Base-by-base conservation (phyloP, 2,888 invertebrate genomes). In the Yponomeuta malinellus region DNA sequence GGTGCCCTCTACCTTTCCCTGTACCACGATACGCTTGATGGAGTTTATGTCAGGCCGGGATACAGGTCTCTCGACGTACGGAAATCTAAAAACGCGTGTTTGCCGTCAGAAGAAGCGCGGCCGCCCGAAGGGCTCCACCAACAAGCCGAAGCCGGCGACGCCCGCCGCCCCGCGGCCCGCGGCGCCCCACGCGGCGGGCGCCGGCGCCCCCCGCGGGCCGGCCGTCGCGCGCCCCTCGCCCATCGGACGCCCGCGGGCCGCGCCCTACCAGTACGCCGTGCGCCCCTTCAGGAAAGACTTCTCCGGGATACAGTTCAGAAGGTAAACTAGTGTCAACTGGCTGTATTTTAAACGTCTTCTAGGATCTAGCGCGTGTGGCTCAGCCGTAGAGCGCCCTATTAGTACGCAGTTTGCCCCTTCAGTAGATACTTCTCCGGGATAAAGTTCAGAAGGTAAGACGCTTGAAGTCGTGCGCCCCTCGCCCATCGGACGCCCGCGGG, bases 111-210 rank as follows among this genome's bases (percentile, higher is more conserved):
- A 93, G 78, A 92, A 92, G 81, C 83, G 92, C 72, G 92, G 92
- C 12, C 87, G 92, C 0, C 92, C 92, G 2, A 93, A 92, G 72
- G 92, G 92, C n/a, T 92, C 92, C 6, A 91, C 91, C 59, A 93
- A 93, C 84, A 91, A 91, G 82, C 89, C 89, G 63, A 89, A 89
- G 81, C 80, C 85, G 9, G 83, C 81, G 66, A 48, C 74, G 52
- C 73, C 80, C 76, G 75, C 73, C 78, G 71, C 73, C 73, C 74
- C 68, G 72, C 43, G 43, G 72, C 71, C 65, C 73, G 69, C 68
- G 71, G 29, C 72, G 69, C 71, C 72, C 76, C 73, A 52, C 43
- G 43, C 43, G 8, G 43, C 8, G 37, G 67, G 71, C 65, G 69
- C 73, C 69, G 73, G 31, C 72, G 48, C 71, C 52, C 69, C 71